Conservation (phyloP, 92 coral and sea anemone species). For the Epizoanthus stellaris region DNA sequence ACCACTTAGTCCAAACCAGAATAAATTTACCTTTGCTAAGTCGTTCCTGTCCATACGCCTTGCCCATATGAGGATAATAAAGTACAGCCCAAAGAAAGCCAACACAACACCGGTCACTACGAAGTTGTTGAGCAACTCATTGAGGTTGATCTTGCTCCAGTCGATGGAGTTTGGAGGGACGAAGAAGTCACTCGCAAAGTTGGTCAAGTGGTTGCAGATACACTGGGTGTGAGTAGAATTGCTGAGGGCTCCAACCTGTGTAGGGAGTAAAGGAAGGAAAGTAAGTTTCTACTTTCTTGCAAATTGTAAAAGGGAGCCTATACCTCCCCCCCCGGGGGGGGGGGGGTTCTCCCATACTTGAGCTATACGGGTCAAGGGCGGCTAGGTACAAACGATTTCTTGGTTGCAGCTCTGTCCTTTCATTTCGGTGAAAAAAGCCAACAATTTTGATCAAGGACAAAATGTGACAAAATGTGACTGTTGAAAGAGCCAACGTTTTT, state of each 20-base stretch:
- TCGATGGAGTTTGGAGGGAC: constrained; percentile 89
- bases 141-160: constrained; percentile 75
- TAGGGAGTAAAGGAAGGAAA: no score
- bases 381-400: no score
- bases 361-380: no score
- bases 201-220: constrained; percentile 82
- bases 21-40: constrained; percentile 64
- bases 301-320: no score
- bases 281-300: no score
- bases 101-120: constrained; percentile 78
- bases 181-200: constrained; percentile 86
- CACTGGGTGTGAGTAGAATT: constrained; percentile 83
- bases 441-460: no score
- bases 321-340: no score
- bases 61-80: constrained; percentile 79
- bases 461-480: no score
- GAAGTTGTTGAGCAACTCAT: constrained; percentile 76
- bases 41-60: constrained; percentile 78
- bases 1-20: background rate
- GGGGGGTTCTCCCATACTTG: no score
- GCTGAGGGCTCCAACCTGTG: constrained; percentile 78
- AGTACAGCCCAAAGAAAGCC: constrained; percentile 66
- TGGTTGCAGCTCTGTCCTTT: no score
- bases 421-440: no score
- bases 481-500: no score